Base-by-base conservation (phyloP, 2,888 invertebrate genomes). In the Saturnia japonica region DNA sequence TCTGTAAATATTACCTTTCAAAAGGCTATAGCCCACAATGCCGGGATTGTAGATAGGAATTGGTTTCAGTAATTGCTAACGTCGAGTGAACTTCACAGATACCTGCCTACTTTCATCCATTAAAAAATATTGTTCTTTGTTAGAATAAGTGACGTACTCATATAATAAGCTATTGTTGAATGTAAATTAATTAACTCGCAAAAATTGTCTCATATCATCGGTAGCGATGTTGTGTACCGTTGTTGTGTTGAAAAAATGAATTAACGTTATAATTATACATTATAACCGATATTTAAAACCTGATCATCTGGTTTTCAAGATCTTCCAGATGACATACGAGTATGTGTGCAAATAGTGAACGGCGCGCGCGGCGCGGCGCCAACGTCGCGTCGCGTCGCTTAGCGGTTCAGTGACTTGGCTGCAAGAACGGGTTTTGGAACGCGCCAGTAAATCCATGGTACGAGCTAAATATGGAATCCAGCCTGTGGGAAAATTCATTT, bases 371-470 rank as follows among this genome's bases (percentile, higher is more conserved):
- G n/a, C n/a, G n/a, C n/a, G 19, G 54, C 68, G 54, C 16, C 47
- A 16, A 25, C 47, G 54, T 68, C 54, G 47, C 43, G n/a, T n/a
- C n/a, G n/a, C n/a, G 34, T 2, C 34, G 34, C 34, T 68, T 28
- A 16, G 68, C 68, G 68, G 68, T 51, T 54, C 68, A 54, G 40
- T 54, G 54, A 68, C 68, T 68, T 16, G 68, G 8, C 68, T 51
- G 28, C n/a, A 47, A 14, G 40, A 47, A 54, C 68, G 14, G 68
- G 68, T 68, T 68, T 28, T 54, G n/a, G 16, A 19, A 43, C 28
- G 54, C 51, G 34, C 51, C 68, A 40, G 40, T 54, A 40, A 34
- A 64, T 16, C 34, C 62, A 60, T n/a, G n/a, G 40, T 12, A 34
- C n/a, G 11, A 47, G 28, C 54, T 68, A 68, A 54, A 68, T 57